Evolutionary conservation across 2,888 invertebrate species (phyloP).

Genomic region (Tetragnatha montana): DNA sequence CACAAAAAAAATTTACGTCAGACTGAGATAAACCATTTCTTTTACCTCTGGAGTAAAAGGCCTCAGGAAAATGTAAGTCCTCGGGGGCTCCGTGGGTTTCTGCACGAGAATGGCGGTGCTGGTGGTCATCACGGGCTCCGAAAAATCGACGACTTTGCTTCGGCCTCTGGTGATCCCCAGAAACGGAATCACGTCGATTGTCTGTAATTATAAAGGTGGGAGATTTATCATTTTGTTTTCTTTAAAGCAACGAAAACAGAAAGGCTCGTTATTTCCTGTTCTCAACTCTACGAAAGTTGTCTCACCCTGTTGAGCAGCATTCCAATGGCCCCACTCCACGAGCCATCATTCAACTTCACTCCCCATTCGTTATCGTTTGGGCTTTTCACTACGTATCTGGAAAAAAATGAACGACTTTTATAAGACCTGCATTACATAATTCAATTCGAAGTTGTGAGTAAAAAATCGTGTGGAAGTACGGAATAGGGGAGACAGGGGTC

Average conservation of each 20-base stretch:
- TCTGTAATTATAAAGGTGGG: slow-evolving; percentile 38
- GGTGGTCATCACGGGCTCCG: slow-evolving; percentile 62
- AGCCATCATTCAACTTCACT: slow-evolving; percentile 28
- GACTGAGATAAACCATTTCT: background rate
- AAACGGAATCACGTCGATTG: slow-evolving; percentile 58
- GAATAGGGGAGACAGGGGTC: too few species aligned
- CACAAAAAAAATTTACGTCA: too few species aligned
- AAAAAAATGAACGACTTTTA: background rate
- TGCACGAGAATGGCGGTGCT: slow-evolving; percentile 59
- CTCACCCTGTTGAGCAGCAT: slow-evolving; percentile 57
- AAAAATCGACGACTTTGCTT: slow-evolving; percentile 34
- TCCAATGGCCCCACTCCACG: slow-evolving; percentile 61
- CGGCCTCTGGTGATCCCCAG: slow-evolving; percentile 59
- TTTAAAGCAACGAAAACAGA: background rate
- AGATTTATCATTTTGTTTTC: background rate
- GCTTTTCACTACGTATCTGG: slow-evolving; percentile 41
- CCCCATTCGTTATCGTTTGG: slow-evolving; percentile 71
- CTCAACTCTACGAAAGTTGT: background rate
- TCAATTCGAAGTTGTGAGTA: too few species aligned
- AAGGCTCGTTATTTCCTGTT: background rate
- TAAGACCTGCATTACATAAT: background rate
- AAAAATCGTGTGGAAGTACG: too few species aligned
- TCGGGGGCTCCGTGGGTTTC: slow-evolving; percentile 59
- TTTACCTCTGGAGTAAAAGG: slow-evolving; percentile 55
- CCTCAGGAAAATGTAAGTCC: slow-evolving; percentile 66